phyloP scores from a whole-genome alignment of 30 jellyfish, hydroid and myxozoan genomes.

The Cassiopea andromeda region DNA sequence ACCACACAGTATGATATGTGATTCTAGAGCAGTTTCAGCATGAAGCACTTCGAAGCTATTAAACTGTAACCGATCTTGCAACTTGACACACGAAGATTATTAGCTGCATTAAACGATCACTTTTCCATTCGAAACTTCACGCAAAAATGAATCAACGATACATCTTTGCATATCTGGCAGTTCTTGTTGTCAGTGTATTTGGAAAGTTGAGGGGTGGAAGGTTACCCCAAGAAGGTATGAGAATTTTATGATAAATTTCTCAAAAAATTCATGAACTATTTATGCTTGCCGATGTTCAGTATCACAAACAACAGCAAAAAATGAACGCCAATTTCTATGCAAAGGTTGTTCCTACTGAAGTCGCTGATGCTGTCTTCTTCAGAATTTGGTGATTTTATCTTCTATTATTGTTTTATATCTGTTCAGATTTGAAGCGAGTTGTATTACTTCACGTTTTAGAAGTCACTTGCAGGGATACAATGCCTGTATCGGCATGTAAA shows the following conservation, averaged over 20 bases:
- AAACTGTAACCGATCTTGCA: not conserved
- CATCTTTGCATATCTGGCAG: not conserved
- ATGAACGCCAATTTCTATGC: too few relatives aligned
- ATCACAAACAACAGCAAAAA: too few relatives aligned
- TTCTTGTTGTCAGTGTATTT: not conserved
- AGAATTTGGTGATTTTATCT: not conserved
- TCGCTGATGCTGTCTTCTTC: too few relatives aligned
- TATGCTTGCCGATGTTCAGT: too few relatives aligned
- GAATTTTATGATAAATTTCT: too few relatives aligned
- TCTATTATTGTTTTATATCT: not conserved
- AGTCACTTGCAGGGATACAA: conserved; percentile 1
- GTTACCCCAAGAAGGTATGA: too few relatives aligned
- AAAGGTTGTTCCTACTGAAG: too few relatives aligned
- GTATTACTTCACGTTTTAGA: not conserved
- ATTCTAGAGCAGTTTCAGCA: not conserved
- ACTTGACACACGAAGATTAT: not conserved
- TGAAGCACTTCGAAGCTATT: not conserved
- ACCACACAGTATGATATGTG: not conserved
- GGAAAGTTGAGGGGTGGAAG: not conserved
- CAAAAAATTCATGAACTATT: too few relatives aligned
- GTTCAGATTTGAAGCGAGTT: not conserved
- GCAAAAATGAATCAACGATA: not conserved
- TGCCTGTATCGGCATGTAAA: conserved; percentile 3
- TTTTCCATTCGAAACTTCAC: not conserved
- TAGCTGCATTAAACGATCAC: not conserved